These are phyloP conservation scores for Entosphenus tridentatus DNA, from an alignment of 2,113 vertebrate species.

Conservation along the genomic window DNA sequence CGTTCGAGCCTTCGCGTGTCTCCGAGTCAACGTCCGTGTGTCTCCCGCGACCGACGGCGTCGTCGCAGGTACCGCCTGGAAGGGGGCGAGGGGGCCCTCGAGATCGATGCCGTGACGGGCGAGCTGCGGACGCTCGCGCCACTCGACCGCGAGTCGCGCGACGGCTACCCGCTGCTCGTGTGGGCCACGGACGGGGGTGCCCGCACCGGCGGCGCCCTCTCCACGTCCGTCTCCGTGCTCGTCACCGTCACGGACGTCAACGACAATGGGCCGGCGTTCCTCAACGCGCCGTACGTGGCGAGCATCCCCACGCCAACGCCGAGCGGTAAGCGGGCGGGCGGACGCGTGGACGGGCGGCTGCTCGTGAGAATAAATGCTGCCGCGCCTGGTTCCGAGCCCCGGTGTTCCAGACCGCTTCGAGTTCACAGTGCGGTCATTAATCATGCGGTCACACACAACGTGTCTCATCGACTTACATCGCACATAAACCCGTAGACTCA, in stretches of 20 bases:
- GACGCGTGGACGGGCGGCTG: too few species aligned
- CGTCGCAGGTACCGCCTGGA: conserved; percentile 47
- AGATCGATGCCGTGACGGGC: conserved; percentile 82
- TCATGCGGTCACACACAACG: too few species aligned
- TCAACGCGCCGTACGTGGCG: conserved; percentile 87
- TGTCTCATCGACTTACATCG: too few species aligned
- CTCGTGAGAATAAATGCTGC: too few species aligned
- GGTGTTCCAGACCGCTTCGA: too few species aligned
- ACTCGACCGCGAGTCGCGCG: conserved; percentile 47
- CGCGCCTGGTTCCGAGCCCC: too few species aligned
- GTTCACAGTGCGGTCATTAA: too few species aligned
- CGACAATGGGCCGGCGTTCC: conserved; percentile 78
- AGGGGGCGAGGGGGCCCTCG: conserved; percentile 68
- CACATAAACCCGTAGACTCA: too few species aligned
- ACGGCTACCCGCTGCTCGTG: conserved; percentile 67
- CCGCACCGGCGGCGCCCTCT: conserved; percentile 19
- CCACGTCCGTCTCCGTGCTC: conserved; percentile 62
- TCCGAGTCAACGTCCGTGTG: too few species aligned
- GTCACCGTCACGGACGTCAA: conserved; percentile 59
- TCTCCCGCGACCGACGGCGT: too few species aligned
- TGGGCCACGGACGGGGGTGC: conserved; percentile 58
- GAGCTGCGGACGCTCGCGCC: conserved; percentile 77
- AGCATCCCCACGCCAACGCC: conserved; percentile 53
- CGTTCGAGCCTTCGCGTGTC: too few species aligned
- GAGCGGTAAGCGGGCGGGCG: conserved; percentile 29